Conservation (phyloP, 2,797 vertebrate genomes). For the Anabas testudineus region DNA sequence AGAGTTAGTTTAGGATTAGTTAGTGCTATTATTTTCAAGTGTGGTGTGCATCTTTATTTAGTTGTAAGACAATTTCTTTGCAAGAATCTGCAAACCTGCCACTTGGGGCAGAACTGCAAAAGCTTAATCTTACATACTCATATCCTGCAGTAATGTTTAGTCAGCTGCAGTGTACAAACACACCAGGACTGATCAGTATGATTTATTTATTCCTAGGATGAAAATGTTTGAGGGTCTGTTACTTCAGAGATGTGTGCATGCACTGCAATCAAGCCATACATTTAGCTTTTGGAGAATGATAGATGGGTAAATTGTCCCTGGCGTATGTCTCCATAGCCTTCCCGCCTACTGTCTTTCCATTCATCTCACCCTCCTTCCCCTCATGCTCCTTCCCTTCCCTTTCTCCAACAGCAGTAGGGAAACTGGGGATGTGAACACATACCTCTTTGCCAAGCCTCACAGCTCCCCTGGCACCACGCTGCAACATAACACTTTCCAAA, state of each 20-base stretch:
- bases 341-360: slow-evolving; percentile 66
- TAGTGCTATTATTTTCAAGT: slow-evolving; percentile 2
- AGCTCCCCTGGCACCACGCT: slow-evolving; percentile 79
- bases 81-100: slow-evolving; percentile 4
- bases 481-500: slow-evolving; percentile 82
- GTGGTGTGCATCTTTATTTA: neutral
- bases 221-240: slow-evolving; percentile 62
- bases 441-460: slow-evolving; percentile 80
- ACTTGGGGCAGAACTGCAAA: slow-evolving; percentile 26
- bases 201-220: slow-evolving; percentile 64
- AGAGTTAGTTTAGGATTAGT: neutral
- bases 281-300: slow-evolving; percentile 66
- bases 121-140: slow-evolving; percentile 13
- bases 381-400: slow-evolving; percentile 43
- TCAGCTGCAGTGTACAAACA: slow-evolving; percentile 21
- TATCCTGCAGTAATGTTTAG: slow-evolving; percentile 39
- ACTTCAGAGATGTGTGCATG: slow-evolving; percentile 23
- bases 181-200: slow-evolving; percentile 38
- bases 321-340: slow-evolving; percentile 53
- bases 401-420: slow-evolving; percentile 55
- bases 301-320: slow-evolving; percentile 64
- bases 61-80: slow-evolving; percentile 29
- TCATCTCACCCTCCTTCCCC: slow-evolving; percentile 55
- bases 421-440: slow-evolving; percentile 68
- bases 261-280: slow-evolving; percentile 17